These are phyloP conservation scores for Arothron firmamentum DNA, from an alignment of 2,113 vertebrate genomes.

Conservation along the genomic window DNA sequence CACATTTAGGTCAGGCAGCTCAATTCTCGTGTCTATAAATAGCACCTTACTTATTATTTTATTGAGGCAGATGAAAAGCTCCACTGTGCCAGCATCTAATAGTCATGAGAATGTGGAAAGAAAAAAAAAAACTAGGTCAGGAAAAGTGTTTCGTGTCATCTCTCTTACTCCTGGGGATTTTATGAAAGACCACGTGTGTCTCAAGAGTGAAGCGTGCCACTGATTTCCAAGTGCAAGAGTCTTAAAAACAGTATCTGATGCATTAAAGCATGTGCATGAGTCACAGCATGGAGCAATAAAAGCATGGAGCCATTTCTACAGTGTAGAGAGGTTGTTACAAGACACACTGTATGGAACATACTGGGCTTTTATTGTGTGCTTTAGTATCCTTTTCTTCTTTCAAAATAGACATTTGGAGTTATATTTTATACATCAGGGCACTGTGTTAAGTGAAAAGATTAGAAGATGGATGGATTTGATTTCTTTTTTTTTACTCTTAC, in stretches of 20 bases:
- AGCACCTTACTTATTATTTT: conserved; percentile 56
- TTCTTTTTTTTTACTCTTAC: conserved; percentile 11
- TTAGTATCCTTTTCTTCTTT: too few relatives aligned
- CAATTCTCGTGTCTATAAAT: conserved; percentile 47
- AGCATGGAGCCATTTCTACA: conserved; percentile 2
- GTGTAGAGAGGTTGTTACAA: too few relatives aligned
- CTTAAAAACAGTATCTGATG: conserved; percentile 5
- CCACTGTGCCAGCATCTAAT: conserved; percentile 18
- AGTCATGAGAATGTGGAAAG: conserved; percentile 29
- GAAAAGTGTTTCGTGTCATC: conserved; percentile 29
- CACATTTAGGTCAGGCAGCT: conserved; percentile 37
- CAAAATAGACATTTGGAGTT: too few relatives aligned
- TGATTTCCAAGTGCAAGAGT: conserved; percentile 16
- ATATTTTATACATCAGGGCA: too few relatives aligned
- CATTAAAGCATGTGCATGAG: background rate
- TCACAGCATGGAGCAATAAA: conserved; percentile 28
- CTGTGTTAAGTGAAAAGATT: too few relatives aligned
- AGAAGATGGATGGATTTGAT: conserved; percentile 8
- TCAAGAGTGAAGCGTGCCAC: conserved; percentile 32
- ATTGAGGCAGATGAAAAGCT: conserved; percentile 39
- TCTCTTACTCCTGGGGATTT: conserved; percentile 27
- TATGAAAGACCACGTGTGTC: conserved; percentile 25
- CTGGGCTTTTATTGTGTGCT: too few relatives aligned
- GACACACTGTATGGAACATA: too few relatives aligned
- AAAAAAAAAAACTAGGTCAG: conserved; percentile 51